Percentiles rank a stretch among this genome's conserved stretches.
Evolutionary conservation across 2,797 vertebrate species (phyloP).

Genomic region (Corythornis leucogaster): DNA sequence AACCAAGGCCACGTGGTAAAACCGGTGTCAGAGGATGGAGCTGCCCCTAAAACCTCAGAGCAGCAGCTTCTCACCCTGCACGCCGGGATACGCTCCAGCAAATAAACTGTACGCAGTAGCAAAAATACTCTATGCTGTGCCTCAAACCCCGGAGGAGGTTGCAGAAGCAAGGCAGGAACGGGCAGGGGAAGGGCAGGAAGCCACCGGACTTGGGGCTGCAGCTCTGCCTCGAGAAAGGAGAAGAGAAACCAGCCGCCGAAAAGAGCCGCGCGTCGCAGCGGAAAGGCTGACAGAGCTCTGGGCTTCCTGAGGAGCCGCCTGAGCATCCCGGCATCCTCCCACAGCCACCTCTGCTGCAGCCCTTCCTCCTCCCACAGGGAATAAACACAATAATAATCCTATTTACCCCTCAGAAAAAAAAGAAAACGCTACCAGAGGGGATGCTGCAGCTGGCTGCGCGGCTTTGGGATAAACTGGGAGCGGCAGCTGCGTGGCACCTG

Average conservation of each 20-base stretch:
- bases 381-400: neutral
- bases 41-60: accelerated
- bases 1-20: accelerated
- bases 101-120: accelerated
- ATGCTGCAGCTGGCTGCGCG: neutral
- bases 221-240: neutral
- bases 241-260: neutral
- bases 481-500: neutral
- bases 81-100: accelerated
- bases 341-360: accelerated
- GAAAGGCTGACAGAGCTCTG: conserved; percentile 7
- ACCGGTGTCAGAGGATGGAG: neutral
- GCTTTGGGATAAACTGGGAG: accelerated
- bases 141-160: neutral
- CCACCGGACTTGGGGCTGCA: neutral
- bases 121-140: accelerated
- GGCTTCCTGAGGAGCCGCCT: neutral
- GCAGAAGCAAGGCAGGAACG: neutral
- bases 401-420: neutral
- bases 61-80: accelerated
- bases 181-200: conserved; percentile 31
- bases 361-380: neutral
- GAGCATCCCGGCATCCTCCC: neutral
- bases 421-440: accelerated
- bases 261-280: accelerated